Conservation (phyloP, 2,888 invertebrate species). For the Cephonodes hylas region DNA sequence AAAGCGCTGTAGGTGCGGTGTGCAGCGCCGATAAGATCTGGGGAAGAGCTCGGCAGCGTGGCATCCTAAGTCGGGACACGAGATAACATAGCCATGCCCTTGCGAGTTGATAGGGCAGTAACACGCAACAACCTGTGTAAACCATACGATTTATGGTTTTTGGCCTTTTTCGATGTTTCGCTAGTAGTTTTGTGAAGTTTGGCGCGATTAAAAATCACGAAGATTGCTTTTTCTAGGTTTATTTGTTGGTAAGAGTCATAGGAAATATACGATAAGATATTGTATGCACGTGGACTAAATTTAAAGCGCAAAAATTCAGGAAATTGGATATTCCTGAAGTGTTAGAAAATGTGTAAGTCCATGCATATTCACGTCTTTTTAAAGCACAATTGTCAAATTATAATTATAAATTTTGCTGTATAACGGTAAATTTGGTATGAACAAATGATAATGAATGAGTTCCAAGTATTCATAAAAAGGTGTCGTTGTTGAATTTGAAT, state of each 20-base stretch:
- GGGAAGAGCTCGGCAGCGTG: constrained; percentile 10
- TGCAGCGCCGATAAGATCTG: background rate
- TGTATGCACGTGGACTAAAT: no score
- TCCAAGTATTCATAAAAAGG: no score
- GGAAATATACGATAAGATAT: no score
- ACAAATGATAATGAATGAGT: no score
- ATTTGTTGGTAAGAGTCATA: background rate
- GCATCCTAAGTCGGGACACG: constrained; percentile 28
- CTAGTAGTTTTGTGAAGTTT: background rate
- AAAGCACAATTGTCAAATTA: no score
- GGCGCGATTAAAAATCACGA: background rate
- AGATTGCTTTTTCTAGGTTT: background rate
- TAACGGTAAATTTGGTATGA: no score
- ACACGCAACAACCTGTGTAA: constrained; percentile 24
- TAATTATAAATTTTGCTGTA: no score
- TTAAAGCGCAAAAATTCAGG: no score
- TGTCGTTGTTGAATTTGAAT: no score
- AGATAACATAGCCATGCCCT: constrained; percentile 33
- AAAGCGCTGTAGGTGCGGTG: constrained; percentile 1
- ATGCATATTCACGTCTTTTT: no score
- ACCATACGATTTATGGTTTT: constrained; percentile 17
- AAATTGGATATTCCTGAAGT: no score
- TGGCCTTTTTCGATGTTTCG: constrained; percentile 5
- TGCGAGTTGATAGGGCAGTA: constrained; percentile 27
- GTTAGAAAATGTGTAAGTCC: no score